These are phyloP conservation scores for Sipha maydis DNA, from an alignment of 2,888 invertebrate genomes.

Conservation along the genomic window DNA sequence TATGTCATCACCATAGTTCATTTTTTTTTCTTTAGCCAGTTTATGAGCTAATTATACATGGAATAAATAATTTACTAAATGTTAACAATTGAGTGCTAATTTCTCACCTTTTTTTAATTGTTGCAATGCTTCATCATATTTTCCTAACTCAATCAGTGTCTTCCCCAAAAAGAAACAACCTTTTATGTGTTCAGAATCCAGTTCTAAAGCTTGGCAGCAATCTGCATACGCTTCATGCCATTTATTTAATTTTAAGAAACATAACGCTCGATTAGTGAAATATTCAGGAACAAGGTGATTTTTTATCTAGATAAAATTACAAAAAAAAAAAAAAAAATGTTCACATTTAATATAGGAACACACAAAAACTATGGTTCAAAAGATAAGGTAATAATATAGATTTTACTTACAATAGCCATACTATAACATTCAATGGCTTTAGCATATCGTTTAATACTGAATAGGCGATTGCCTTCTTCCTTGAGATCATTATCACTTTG, in stretches of 20 bases:
- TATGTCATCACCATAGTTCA: slow-evolving; percentile 72
- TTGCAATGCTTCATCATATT: neutral
- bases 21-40: neutral
- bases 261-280: neutral
- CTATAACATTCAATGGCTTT: neutral
- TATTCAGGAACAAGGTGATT: neutral
- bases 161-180: neutral
- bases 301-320: neutral
- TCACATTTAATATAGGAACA: too few relatives aligned
- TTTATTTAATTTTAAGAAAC: neutral
- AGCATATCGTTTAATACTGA: neutral
- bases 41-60: neutral
- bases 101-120: neutral
- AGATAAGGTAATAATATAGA: too few relatives aligned
- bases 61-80: neutral
- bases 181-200: neutral
- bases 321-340: neutral
- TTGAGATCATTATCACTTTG: too few relatives aligned
- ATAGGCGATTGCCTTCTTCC: neutral
- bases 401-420: neutral
- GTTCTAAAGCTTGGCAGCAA: neutral
- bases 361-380: too few relatives aligned
- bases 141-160: neutral
- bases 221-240: neutral
- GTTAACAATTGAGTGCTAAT: neutral